Conservation (phyloP, 2,797 vertebrate species). For the Otus scops region DNA sequence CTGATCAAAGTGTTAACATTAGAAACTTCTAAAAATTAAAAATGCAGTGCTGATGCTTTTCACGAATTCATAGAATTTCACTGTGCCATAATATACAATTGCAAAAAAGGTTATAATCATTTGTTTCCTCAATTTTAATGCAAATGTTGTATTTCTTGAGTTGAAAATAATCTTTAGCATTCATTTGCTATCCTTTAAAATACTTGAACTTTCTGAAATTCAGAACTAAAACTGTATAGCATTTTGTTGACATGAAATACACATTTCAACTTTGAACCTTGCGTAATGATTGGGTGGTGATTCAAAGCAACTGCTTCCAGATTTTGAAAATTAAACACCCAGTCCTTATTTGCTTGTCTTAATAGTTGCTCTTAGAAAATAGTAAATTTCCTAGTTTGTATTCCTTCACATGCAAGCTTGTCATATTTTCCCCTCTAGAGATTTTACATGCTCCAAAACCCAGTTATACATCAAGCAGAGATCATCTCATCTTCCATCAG, state of each 20-base stretch:
- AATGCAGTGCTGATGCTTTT: neutral
- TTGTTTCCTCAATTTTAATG: neutral
- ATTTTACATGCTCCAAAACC: neutral
- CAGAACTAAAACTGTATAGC: neutral
- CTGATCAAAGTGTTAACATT: neutral
- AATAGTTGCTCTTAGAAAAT: neutral
- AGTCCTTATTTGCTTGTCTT: neutral
- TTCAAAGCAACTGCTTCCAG: neutral
- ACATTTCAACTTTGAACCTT: neutral
- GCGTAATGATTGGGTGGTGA: neutral
- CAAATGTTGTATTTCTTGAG: neutral
- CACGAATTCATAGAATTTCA: neutral
- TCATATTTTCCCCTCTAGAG: neutral
- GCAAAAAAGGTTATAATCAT: neutral
- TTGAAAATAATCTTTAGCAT: neutral
- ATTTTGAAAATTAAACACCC: neutral
- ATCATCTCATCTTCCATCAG: rapidly evolving
- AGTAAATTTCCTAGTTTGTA: neutral
- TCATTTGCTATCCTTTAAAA: neutral
- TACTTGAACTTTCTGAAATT: neutral
- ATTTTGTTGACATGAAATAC: neutral
- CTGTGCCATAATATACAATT: neutral
- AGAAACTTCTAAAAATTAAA: neutral
- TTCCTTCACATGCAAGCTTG: neutral
- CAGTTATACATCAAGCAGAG: neutral